phyloP scores from a whole-genome alignment of 1,140 invertebrate genomes.

The Galleria mellonella region DNA sequence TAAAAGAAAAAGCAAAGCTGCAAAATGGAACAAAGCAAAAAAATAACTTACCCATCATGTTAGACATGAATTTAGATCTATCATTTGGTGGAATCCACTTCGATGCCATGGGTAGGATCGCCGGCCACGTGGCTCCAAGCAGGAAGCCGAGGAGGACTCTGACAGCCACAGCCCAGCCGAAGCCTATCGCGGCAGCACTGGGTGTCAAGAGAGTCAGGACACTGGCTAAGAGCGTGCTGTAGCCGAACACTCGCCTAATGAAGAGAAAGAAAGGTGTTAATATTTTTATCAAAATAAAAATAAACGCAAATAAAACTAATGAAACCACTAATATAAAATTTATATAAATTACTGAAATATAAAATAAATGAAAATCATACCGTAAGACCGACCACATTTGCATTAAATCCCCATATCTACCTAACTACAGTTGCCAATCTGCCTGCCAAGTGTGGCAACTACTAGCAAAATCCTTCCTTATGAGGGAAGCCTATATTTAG shows the following conservation, averaged over 20 bases:
- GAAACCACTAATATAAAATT: not conserved
- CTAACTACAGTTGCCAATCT: no score
- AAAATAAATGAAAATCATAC: no score
- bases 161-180: slow-evolving; percentile 77
- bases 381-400: no score
- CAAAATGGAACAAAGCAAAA: no score
- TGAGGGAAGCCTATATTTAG: no score
- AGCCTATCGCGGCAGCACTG: slow-evolving; percentile 78
- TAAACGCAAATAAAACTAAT: not conserved
- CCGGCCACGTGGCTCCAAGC: slow-evolving; percentile 91
- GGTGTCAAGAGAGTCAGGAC: slow-evolving; percentile 89
- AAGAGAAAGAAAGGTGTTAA: slow-evolving; percentile 12
- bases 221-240: slow-evolving; percentile 88
- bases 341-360: no score
- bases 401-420: no score
- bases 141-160: slow-evolving; percentile 83
- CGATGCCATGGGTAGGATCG: slow-evolving; percentile 91
- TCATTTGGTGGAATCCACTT: slow-evolving; percentile 94
- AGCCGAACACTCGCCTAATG: slow-evolving; percentile 83
- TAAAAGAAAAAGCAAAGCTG: no score
- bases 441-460: no score
- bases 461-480: no score
- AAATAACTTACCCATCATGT: slow-evolving; percentile 85
- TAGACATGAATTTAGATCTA: slow-evolving; percentile 89
- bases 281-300: not conserved